Conservation (phyloP, 2,888 invertebrate species). For the Salticus scenicus region DNA sequence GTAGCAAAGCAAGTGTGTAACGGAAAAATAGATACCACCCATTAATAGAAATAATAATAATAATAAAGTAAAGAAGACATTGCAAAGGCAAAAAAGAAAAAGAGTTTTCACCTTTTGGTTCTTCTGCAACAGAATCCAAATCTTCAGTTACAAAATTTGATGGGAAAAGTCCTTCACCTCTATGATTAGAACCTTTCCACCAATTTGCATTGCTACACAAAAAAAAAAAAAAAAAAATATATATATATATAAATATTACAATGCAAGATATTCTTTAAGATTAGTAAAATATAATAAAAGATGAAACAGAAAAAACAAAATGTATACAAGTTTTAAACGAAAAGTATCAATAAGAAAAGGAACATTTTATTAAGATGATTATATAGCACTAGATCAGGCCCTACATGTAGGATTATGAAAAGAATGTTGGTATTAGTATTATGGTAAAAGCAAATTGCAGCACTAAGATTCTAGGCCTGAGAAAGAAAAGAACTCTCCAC, state of each 20-base stretch:
- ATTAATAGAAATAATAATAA: no score
- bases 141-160: slow-evolving; percentile 99
- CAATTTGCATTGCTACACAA: slow-evolving; percentile 94
- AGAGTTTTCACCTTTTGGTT: slow-evolving; percentile 31
- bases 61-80: background rate
- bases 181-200: slow-evolving; percentile 98
- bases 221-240: background rate
- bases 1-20: no score
- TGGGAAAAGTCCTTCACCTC: slow-evolving; percentile 97
- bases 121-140: slow-evolving; percentile 84
- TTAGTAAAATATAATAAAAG: background rate
- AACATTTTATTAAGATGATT: no score
- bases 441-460: no score
- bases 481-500: no score
- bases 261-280: no score
- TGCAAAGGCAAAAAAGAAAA: background rate
- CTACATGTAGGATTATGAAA: no score
- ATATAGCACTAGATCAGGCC: no score
- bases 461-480: no score
- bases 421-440: no score
- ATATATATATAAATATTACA: background rate
- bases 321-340: background rate
- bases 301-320: background rate
- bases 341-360: no score
- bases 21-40: no score